A percentile compares a stretch with the other conserved stretches of the same genome.
These are phyloP conservation scores for Ptychochromis oligacanthus DNA, from an alignment of 2,113 vertebrate genomes.

Conservation along the genomic window DNA sequence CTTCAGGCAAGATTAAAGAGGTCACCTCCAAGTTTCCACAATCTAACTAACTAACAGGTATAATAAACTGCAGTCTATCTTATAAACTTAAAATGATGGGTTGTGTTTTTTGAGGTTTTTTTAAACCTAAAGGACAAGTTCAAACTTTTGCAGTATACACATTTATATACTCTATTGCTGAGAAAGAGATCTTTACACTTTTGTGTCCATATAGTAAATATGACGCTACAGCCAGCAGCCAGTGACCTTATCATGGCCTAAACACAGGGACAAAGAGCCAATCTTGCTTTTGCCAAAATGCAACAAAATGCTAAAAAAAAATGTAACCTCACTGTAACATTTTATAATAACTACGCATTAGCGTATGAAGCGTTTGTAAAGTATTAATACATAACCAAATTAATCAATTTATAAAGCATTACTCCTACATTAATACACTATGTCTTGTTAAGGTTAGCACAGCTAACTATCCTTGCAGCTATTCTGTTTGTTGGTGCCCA, in stretches of 20 bases:
- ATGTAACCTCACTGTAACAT: not conserved
- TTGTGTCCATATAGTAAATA: not conserved
- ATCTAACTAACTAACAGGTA: slow-evolving; percentile 66
- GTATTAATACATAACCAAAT: not conserved
- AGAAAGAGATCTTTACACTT: not conserved
- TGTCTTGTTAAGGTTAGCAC: not conserved
- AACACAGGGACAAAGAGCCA: not conserved
- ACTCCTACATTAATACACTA: not conserved
- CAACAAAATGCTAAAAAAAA: not conserved
- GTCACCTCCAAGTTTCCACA: slow-evolving; percentile 76
- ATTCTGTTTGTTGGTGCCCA: not conserved
- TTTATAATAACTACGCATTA: not conserved
- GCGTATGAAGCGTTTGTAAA: not conserved
- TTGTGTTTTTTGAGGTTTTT: not conserved
- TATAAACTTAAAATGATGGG: not conserved
- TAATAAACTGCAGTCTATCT: slow-evolving; percentile 43
- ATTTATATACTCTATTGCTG: not conserved
- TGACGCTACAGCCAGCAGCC: not conserved
- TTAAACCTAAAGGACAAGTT: not conserved
- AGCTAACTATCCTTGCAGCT: not conserved
- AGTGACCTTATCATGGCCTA: not conserved
- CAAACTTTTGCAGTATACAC: not conserved
- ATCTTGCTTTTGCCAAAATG: not conserved
- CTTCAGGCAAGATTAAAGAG: slow-evolving; percentile 79
- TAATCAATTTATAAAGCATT: not conserved